Conservation (phyloP, 2,797 vertebrate genomes). For the Chromis chromis region DNA sequence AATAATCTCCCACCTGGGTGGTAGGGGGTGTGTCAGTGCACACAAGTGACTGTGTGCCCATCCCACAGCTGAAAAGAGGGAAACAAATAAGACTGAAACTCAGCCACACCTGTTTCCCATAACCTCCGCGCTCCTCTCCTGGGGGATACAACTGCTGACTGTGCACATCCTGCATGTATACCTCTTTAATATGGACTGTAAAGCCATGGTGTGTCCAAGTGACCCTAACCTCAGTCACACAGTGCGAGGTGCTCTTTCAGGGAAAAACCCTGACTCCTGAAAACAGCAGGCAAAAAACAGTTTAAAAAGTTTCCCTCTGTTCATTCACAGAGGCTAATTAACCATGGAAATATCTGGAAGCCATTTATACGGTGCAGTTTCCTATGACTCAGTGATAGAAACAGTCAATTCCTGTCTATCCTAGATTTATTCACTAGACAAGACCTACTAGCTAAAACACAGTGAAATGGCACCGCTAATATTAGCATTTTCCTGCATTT, state of each 20-base stretch:
- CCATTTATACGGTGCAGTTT: slow-evolving; percentile 70
- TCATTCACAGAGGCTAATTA: slow-evolving; percentile 79
- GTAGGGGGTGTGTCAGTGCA: slow-evolving; percentile 61
- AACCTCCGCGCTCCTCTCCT: slow-evolving; percentile 69
- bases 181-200: slow-evolving; percentile 66
- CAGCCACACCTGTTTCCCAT: slow-evolving; percentile 83
- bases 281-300: slow-evolving; percentile 65
- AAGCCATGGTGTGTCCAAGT: slow-evolving; percentile 56
- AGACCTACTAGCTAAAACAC: slow-evolving; percentile 27
- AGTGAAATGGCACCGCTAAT: slow-evolving; percentile 47
- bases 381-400: slow-evolving; percentile 72
- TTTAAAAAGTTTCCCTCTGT: slow-evolving; percentile 74
- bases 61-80: slow-evolving; percentile 73
- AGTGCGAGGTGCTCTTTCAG: slow-evolving; percentile 59
- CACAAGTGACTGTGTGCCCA: slow-evolving; percentile 70
- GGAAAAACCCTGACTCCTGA: slow-evolving; percentile 65
- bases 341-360: slow-evolving; percentile 79
- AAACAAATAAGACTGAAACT: slow-evolving; percentile 72
- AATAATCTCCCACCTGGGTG: slow-evolving; percentile 77
- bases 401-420: slow-evolving; percentile 64
- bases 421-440: slow-evolving; percentile 59
- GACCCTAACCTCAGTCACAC: slow-evolving; percentile 58
- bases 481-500: slow-evolving; percentile 42
- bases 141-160: slow-evolving; percentile 72
- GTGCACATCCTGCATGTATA: slow-evolving; percentile 71